Evolutionary conservation across 1,140 invertebrate genomes (phyloP).

Genomic region (Panagrolaimus sp.): DNA sequence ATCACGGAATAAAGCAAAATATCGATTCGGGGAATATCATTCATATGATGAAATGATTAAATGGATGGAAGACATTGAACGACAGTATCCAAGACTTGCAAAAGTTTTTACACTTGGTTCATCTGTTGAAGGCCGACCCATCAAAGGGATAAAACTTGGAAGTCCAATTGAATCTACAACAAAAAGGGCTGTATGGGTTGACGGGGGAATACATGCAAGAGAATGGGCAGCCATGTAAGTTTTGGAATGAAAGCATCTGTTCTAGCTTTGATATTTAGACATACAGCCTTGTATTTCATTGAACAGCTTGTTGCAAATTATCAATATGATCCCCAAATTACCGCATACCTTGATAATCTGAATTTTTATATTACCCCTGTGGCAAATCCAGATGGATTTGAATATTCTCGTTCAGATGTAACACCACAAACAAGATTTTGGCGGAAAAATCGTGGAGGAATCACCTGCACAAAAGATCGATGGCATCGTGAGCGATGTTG

Average conservation of each 20-base stretch:
- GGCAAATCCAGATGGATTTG: constrained; percentile 60
- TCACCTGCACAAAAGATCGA: constrained; percentile 55
- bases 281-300: constrained; percentile 59
- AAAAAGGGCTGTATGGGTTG: constrained; percentile 58
- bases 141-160: constrained; percentile 59
- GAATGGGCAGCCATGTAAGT: constrained; percentile 60
- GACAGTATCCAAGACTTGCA: constrained; percentile 57
- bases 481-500: constrained; percentile 56
- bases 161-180: constrained; percentile 33
- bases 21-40: constrained; percentile 42
- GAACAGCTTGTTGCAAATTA: constrained; percentile 54
- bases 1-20: constrained; percentile 44
- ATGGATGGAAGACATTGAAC: constrained; percentile 60
- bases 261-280: too few relatives aligned
- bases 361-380: constrained; percentile 61
- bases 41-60: constrained; percentile 60
- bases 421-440: constrained; percentile 54
- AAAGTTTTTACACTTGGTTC: constrained; percentile 58
- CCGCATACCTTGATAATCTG: constrained; percentile 56
- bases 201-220: constrained; percentile 59
- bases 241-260: too few relatives aligned
- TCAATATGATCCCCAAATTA: constrained; percentile 47
- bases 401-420: constrained; percentile 54
- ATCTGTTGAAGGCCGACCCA: constrained; percentile 59
- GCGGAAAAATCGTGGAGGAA: constrained; percentile 50